A percentile compares a stretch with the other conserved stretches of the same genome.
Evolutionary conservation across 1,140 invertebrate species (phyloP).

Genomic region (Atta cephalotes): DNA sequence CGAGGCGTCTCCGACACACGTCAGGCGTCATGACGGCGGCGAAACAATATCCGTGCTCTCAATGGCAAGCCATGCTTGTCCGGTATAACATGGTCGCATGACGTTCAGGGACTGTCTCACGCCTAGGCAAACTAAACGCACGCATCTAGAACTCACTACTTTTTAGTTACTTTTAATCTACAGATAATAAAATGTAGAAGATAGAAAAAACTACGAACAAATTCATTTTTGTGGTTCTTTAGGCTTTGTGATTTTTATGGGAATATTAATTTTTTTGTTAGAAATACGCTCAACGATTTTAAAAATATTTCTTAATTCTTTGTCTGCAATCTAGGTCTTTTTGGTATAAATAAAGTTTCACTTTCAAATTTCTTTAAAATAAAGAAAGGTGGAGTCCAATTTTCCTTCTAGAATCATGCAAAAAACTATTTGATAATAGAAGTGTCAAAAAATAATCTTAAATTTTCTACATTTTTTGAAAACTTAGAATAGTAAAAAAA

Average conservation of each 20-base stretch:
- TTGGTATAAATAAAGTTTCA: too few relatives aligned
- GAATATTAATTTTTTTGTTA: background rate
- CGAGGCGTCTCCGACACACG: slow-evolving; percentile 40
- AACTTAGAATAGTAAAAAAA: too few relatives aligned
- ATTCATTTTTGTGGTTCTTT: background rate
- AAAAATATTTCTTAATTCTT: background rate
- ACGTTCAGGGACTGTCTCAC: slow-evolving; percentile 50
- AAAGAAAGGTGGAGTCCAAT: too few relatives aligned
- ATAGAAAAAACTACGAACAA: background rate
- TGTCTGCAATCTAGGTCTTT: background rate
- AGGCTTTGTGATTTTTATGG: background rate
- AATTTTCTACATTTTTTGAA: too few relatives aligned
- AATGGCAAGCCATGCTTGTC: slow-evolving; percentile 61
- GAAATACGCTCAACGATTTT: background rate
- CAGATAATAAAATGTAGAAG: background rate
- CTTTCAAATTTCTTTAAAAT: too few relatives aligned
- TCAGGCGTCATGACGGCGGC: slow-evolving; percentile 40
- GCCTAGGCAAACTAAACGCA: slow-evolving; percentile 1
- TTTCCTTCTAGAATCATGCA: too few relatives aligned
- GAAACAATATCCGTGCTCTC: slow-evolving; percentile 61
- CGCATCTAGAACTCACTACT: background rate
- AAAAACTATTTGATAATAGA: too few relatives aligned
- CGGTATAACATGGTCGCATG: slow-evolving; percentile 17
- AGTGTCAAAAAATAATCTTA: too few relatives aligned
- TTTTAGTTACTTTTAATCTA: background rate